phyloP scores from a whole-genome alignment of 92 coral and sea anemone species.

The Epizoanthus illoricatus region DNA sequence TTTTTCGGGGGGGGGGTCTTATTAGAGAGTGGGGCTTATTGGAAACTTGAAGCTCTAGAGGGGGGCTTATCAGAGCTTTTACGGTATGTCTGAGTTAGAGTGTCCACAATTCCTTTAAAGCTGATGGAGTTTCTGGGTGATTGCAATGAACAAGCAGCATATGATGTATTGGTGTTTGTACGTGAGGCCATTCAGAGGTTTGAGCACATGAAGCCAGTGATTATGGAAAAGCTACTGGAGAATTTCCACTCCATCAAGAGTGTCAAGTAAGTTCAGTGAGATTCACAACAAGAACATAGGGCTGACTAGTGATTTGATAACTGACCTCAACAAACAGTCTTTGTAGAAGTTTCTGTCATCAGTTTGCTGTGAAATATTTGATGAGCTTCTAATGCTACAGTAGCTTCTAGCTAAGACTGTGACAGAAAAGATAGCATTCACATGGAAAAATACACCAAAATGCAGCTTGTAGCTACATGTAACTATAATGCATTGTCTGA shows the following conservation, averaged over 20 bases:
- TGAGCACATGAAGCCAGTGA: constrained; percentile 89
- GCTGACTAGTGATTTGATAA: not conserved
- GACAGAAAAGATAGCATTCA: not conserved
- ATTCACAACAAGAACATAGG: not conserved
- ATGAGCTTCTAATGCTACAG: not conserved
- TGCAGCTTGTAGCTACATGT: no score
- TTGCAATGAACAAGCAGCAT: constrained; percentile 96
- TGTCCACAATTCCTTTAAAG: constrained; percentile 32
- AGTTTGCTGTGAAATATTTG: not conserved
- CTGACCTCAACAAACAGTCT: not conserved
- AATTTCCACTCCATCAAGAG: constrained; percentile 93
- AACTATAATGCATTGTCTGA: no score
- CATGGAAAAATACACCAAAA: no score
- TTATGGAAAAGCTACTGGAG: constrained; percentile 95
- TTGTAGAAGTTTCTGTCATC: not conserved
- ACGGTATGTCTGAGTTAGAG: no score
- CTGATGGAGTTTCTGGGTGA: constrained; percentile 99
- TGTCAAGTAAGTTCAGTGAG: constrained; percentile 73
- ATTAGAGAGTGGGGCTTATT: no score
- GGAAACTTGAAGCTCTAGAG: no score
- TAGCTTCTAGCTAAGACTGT: no score
- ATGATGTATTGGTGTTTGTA: constrained; percentile 95
- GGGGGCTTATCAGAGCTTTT: no score
- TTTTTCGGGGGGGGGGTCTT: no score
- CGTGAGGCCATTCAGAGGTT: constrained; percentile 98